A percentile compares a stretch with the other conserved stretches of the same genome.
phyloP scores from a whole-genome alignment of 2,113 vertebrate genomes.

The Callospermophilus lateralis region DNA sequence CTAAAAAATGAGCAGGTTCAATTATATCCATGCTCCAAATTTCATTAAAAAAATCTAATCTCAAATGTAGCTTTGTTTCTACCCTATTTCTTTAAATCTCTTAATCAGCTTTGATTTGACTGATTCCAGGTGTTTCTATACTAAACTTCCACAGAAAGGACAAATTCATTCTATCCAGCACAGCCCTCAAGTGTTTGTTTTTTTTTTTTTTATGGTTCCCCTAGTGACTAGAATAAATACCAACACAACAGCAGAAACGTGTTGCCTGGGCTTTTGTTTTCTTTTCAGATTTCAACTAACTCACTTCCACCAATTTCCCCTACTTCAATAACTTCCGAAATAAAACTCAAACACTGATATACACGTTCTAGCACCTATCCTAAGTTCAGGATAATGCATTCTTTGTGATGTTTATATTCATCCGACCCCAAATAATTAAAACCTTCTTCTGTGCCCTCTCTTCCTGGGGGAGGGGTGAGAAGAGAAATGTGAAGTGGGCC shows the following conservation, averaged over 20 bases:
- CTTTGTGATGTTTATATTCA: background rate
- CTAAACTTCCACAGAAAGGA: background rate
- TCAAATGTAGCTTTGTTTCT: background rate
- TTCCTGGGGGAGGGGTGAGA: background rate
- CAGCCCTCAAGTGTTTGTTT: background rate
- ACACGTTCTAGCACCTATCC: background rate
- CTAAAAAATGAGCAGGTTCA: background rate
- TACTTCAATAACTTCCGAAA: background rate
- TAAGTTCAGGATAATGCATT: background rate
- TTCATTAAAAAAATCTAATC: conserved; percentile 31
- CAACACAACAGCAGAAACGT: background rate
- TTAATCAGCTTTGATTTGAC: background rate
- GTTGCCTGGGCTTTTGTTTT: conserved; percentile 27
- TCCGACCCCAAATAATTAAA: background rate
- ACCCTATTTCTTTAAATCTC: background rate
- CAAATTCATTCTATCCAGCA: conserved; percentile 6
- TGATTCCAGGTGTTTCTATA: background rate
- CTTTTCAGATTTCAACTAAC: background rate
- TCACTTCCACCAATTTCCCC: conserved; percentile 17
- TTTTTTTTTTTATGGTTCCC: background rate
- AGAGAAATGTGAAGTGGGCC: background rate
- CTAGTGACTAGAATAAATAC: conserved; percentile 31
- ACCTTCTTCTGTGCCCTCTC: background rate
- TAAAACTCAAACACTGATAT: background rate
- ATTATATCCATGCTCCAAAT: background rate